Conservation (phyloP, 2,888 invertebrate species). For the Luperina nickerlii region DNA sequence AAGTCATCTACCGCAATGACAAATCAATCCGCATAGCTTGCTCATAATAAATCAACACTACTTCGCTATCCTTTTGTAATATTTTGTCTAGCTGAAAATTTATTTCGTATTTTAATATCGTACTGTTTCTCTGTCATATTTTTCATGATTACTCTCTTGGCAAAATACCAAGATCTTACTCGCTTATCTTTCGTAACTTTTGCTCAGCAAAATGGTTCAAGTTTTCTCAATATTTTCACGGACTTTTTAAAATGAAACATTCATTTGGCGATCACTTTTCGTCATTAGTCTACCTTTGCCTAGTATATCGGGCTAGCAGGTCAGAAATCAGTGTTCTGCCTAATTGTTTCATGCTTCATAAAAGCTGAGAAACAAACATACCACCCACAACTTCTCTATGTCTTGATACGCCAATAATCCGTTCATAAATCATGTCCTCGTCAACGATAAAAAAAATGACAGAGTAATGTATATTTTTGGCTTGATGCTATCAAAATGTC, state of each 20-base stretch:
- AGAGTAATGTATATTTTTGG: conserved; percentile 13
- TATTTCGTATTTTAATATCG: conserved; percentile 85
- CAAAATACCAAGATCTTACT: conserved; percentile 85
- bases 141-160: conserved; percentile 88
- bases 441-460: neutral
- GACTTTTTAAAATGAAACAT: conserved; percentile 58
- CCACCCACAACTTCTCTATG: neutral
- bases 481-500: conserved; percentile 54
- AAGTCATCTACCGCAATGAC: conserved; percentile 61
- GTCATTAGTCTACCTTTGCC: conserved; percentile 16
- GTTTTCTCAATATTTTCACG: conserved; percentile 70
- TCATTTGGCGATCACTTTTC: conserved; percentile 32
- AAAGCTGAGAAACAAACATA: neutral
- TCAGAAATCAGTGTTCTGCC: neutral
- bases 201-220: conserved; percentile 76
- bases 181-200: conserved; percentile 86
- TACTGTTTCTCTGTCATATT: conserved; percentile 84
- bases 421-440: conserved; percentile 4
- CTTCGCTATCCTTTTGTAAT: conserved; percentile 62
- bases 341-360: neutral
- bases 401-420: conserved; percentile 12
- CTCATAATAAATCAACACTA: conserved; percentile 62
- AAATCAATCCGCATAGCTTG: conserved; percentile 58
- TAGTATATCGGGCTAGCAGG: neutral
- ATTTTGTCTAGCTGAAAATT: conserved; percentile 77